Base-by-base conservation (phyloP, 2,113 vertebrate species). In the Tympanuchus pallidicinctus region DNA sequence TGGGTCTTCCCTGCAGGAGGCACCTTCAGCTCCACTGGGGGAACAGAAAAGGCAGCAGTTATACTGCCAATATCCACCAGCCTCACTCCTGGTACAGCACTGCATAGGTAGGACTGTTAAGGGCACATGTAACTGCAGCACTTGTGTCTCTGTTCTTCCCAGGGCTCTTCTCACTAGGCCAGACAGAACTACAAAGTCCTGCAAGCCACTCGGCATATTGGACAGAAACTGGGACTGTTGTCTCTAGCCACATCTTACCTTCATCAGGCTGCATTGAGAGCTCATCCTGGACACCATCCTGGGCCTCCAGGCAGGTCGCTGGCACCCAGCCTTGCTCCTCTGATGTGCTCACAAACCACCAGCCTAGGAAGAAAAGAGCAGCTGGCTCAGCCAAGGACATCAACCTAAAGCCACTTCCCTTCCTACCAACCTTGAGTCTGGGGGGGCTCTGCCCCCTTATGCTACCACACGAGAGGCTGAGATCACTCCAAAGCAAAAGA, bases 321-420 rank as follows among this genome's bases (percentile, higher is more conserved):
- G 99, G 99, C 67, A 99, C 99, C 99, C 99, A 99, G 89, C 99
- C 99, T 95, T 99, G 99, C 88, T 99, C 99, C 54, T 99, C 99
- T 0, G 98, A 97, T 0, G 99, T 99, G 97, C 99, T 99, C 45
- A 99, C 99, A 85, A 99, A 99, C 99, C 99, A 99, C 99, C 99
- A 99, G 22, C 99, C 99, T 99, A 91, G 86, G 96, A 43, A 71
- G 1, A 73, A 54, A 88, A 56, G 42, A 57, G 50, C 60, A 94
- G 25, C 14, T 12, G 1, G 50, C 11, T 97, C 82, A 96, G 71
- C 25, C 73, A 52, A 73, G 70, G 50, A 34, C 66, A 71, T 4
- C 43, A 77, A 22, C 57, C 32, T 32, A 63, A 88, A 74, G 4
- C 13, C 30, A 38, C 1, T 13, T 52, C 34, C 25, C n/a, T 85